Evolutionary conservation across 2,888 invertebrate species (phyloP).

Genomic region (Tetragnatha montana): DNA sequence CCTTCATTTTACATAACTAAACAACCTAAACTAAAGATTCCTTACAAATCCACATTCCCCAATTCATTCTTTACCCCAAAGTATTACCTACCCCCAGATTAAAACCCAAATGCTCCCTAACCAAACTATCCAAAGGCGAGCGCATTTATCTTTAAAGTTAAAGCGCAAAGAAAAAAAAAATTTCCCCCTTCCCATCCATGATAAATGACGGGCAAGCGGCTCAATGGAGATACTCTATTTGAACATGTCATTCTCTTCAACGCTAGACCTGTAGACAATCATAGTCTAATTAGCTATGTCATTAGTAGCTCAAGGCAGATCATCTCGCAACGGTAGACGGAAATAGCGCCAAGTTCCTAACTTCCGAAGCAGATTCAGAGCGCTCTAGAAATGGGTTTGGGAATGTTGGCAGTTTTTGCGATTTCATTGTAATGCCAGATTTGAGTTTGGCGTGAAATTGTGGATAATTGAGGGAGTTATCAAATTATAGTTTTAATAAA

Average conservation of each 20-base stretch:
- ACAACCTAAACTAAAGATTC: no score
- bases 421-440: no score
- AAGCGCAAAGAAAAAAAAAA: not conserved
- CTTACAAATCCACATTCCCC: no score
- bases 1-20: no score
- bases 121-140: not conserved
- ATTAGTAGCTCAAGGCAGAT: conserved; percentile 22
- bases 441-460: no score
- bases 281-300: conserved; percentile 32
- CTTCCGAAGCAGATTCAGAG: not conserved
- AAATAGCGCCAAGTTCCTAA: conserved; percentile 18
- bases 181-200: not conserved
- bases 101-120: no score
- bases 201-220: conserved; percentile 12
- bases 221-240: not conserved
- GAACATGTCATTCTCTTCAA: conserved; percentile 16
- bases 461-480: no score
- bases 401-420: no score
- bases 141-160: conserved; percentile 1
- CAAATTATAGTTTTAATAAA: no score
- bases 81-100: no score
- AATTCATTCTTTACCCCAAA: no score
- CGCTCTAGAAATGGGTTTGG: no score
- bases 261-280: conserved; percentile 2
- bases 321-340: conserved; percentile 8